Base-by-base conservation (phyloP, 2,797 vertebrate genomes). In the Todus mexicanus region DNA sequence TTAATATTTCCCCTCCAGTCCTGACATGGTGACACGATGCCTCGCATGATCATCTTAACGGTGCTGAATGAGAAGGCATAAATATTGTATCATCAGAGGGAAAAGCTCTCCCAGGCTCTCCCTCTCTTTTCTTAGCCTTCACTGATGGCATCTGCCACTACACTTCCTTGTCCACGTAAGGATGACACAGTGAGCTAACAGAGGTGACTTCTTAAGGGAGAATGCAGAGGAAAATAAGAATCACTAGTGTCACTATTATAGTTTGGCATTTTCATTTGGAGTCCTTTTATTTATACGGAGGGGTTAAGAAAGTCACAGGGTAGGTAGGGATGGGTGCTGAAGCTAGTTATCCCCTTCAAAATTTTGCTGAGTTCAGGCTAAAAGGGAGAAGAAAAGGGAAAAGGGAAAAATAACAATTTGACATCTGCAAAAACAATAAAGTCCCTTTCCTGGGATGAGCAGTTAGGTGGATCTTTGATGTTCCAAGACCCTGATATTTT, bases 181-280 rank as follows among this genome's bases (percentile, higher is more conserved):
- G 82, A 94, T 80, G 90, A 95, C 95, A 95, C 87, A 93, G 88
- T 76, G 79, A 88, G 70, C 95, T 93, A 94, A 91, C 61, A 33
- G 90, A 95, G 87, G 92, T 91, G 94, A 94, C 95, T 98, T 98
- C 96, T 97, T 97, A 96, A 96, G 94, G 96, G 91, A 96, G 93
- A 98, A 96, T 95, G 98, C 97, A 97, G 97, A 97, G 98, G 97
- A 98, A 98, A 98, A 96, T 97, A 98, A 98, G 98, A 98, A 98
- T 98, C 98, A 97, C 98, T 97, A 98, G 98, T 98, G 97, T 98
- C 98, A 98, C 98, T 98, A 97, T 80, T 87, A 95, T 95, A 97
- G 98, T 98, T 98, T 98, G 98, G 98, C 98, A 98, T 99, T 98
- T 98, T 98, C 97, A 98, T 98, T 98, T 98, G 98, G 97, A 98